Conservation (phyloP, 2,888 invertebrate genomes). For the Hyposoter dolosus region DNA sequence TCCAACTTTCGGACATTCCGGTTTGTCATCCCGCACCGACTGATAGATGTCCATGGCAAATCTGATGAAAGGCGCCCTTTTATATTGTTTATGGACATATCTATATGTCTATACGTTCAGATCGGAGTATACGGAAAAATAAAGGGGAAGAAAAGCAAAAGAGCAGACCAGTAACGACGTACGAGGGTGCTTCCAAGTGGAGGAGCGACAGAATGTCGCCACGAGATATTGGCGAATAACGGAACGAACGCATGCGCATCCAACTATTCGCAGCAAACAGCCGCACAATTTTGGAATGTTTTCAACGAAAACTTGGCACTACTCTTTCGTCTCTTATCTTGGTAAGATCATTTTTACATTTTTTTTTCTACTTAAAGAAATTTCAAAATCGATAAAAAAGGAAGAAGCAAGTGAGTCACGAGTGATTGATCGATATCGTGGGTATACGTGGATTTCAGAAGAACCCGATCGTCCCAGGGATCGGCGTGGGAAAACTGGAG, state of each 20-base stretch:
- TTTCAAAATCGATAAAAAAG: background rate
- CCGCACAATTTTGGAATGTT: constrained; percentile 78
- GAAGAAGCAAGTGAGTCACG: background rate
- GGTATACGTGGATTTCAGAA: background rate
- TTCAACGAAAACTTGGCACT: constrained; percentile 76
- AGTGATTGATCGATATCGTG: background rate
- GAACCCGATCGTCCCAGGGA: background rate
- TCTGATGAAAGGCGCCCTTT: background rate
- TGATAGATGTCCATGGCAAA: background rate
- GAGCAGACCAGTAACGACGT: constrained; percentile 45
- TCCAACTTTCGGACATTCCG: constrained; percentile 2
- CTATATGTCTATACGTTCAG: background rate
- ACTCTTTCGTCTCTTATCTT: constrained; percentile 56
- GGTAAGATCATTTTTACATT: constrained; percentile 41
- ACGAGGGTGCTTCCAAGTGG: constrained; percentile 55
- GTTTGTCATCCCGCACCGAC: constrained; percentile 4
- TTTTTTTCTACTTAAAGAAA: background rate
- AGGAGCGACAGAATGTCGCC: constrained; percentile 77
- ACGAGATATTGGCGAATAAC: constrained; percentile 77
- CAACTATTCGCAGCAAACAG: constrained; percentile 39
- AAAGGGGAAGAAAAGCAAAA: constrained; percentile 47
- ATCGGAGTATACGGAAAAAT: constrained; percentile 17
- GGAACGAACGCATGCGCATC: constrained; percentile 68
- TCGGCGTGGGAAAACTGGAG: background rate
- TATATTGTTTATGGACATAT: constrained; percentile 3